A percentile compares a stretch with the other conserved stretches of the same genome.
These are phyloP conservation scores for Pantherophis alleghaniensis DNA, from an alignment of 2,797 vertebrate genomes.

Conservation along the genomic window DNA sequence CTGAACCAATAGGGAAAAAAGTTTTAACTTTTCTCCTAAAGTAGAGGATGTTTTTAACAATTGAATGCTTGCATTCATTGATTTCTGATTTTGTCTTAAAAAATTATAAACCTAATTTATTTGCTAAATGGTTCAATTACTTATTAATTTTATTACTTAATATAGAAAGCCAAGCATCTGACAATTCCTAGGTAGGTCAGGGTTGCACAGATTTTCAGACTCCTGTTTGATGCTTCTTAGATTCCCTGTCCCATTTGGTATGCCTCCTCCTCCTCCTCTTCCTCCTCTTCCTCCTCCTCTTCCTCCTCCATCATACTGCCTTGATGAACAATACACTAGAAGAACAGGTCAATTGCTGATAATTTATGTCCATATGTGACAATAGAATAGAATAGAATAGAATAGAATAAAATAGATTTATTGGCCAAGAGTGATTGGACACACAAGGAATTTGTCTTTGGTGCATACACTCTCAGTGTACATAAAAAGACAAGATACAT, in stretches of 20 bases:
- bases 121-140: neutral
- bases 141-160: neutral
- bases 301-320: neutral
- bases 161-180: neutral
- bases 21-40: neutral
- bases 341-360: neutral
- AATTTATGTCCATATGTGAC: neutral
- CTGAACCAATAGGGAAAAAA: neutral
- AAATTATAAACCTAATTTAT: neutral
- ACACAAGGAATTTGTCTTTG: no score
- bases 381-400: no score
- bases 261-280: no score
- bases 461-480: no score
- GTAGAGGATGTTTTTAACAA: neutral
- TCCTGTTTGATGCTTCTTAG: neutral
- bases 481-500: no score
- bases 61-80: neutral
- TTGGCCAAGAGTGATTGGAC: no score
- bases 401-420: no score
- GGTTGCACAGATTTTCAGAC: neutral
- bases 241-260: neutral
- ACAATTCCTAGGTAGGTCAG: neutral
- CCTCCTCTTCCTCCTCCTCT: no score
- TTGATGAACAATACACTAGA: neutral
- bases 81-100: neutral